Percentiles rank a stretch among this genome's conserved stretches.
Evolutionary conservation across 1,140 invertebrate species (phyloP).

Genomic region (Trachelipus rathkii): DNA sequence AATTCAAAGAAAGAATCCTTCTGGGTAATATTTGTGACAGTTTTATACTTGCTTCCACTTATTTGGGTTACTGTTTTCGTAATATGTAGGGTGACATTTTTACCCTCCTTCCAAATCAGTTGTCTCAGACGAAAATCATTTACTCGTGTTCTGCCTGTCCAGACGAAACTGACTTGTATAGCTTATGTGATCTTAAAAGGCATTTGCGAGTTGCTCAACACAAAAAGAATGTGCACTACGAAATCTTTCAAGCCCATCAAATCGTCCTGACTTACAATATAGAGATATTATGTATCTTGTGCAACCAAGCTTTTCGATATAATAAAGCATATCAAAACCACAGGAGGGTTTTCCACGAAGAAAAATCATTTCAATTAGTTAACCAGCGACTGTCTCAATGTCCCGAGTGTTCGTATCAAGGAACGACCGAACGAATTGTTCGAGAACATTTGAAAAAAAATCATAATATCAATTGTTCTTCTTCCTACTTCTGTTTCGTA

Average conservation of each 20-base stretch:
- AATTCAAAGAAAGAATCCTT: too few relatives aligned
- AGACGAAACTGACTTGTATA: background rate
- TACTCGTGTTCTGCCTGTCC: conserved; percentile 19
- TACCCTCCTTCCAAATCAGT: too few relatives aligned
- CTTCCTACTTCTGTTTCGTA: conserved; percentile 18
- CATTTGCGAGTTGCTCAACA: conserved; percentile 16
- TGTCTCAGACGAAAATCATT: conserved; percentile 7
- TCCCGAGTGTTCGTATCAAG: background rate
- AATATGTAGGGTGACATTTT: too few relatives aligned
- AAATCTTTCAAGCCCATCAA: conserved; percentile 16
- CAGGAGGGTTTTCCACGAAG: background rate
- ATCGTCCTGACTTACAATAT: background rate
- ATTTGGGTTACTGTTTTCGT: too few relatives aligned
- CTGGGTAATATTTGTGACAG: too few relatives aligned
- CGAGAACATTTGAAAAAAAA: conserved; percentile 12
- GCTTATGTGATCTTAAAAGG: background rate
- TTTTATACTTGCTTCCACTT: too few relatives aligned
- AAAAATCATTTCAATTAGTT: background rate
- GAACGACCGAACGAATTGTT: background rate
- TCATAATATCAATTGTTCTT: background rate
- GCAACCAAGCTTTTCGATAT: too few relatives aligned
- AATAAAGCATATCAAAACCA: background rate
- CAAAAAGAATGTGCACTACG: background rate
- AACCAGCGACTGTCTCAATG: background rate
- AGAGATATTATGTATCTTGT: background rate